Percentiles rank a stretch among this genome's conserved stretches.
Conservation (phyloP, 1,140 invertebrate genomes). For the Cydia splendana region DNA sequence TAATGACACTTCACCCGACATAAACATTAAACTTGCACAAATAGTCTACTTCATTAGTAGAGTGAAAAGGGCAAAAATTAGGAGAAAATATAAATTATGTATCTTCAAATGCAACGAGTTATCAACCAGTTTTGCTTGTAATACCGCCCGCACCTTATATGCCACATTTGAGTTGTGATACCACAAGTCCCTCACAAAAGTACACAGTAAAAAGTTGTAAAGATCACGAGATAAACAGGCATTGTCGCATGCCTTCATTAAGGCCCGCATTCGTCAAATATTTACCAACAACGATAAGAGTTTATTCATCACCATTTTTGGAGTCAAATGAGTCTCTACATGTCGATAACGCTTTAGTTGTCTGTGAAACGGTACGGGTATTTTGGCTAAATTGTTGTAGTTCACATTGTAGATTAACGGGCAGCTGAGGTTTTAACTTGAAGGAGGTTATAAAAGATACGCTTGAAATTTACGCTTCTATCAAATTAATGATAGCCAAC, state of each 20-base stretch:
- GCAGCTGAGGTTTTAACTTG: constrained; percentile 5
- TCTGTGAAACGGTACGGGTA: not conserved
- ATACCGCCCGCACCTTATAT: not conserved
- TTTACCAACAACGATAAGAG: constrained; percentile 59
- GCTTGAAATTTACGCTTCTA: constrained; percentile 23
- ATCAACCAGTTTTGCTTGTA: not conserved
- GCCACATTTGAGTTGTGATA: constrained; percentile 1
- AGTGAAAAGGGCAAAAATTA: too few species aligned
- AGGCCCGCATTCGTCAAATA: constrained; percentile 62
- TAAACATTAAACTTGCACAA: too few species aligned
- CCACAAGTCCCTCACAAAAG: constrained; percentile 37
- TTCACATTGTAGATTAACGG: constrained; percentile 12
- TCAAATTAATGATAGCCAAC: not conserved
- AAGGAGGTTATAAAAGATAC: constrained; percentile 12
- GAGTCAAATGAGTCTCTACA: constrained; percentile 34
- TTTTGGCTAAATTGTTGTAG: constrained; percentile 8
- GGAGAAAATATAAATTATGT: not conserved
- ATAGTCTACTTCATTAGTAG: too few species aligned
- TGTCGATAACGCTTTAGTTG: constrained; percentile 7
- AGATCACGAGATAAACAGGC: constrained; percentile 52
- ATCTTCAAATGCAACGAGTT: not conserved
- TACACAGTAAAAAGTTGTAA: constrained; percentile 44
- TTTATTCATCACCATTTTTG: constrained; percentile 65
- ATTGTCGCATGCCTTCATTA: constrained; percentile 62
- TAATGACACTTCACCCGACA: too few species aligned